A percentile compares a stretch with the other conserved stretches of the same genome.
Conservation (phyloP, 2,113 vertebrate species). For the Myanophis thanlyinensis region DNA sequence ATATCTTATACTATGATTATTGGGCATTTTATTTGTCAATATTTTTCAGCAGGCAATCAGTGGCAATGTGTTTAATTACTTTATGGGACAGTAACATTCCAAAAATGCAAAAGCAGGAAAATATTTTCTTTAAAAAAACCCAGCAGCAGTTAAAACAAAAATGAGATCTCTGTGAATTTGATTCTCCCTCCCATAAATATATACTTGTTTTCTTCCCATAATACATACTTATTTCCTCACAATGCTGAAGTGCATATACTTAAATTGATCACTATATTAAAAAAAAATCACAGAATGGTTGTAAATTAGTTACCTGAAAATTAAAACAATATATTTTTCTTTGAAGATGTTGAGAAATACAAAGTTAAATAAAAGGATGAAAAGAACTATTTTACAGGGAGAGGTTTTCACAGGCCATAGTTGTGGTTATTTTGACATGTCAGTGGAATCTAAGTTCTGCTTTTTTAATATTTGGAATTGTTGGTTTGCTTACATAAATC, state of each 20-base stretch:
- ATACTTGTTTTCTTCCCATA: not conserved
- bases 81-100: not conserved
- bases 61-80: slow-evolving; percentile 5
- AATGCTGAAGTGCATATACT: not conserved
- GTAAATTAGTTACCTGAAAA: not conserved
- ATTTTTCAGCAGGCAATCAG: not conserved
- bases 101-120: not conserved
- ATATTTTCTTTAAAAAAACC: not conserved
- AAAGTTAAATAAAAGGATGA: not conserved
- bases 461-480: not conserved
- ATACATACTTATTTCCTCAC: not conserved
- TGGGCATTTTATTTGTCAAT: slow-evolving; percentile 9
- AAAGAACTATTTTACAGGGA: not conserved
- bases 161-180: not conserved
- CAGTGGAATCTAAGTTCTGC: not conserved
- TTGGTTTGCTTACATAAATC: not conserved
- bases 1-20: slow-evolving; percentile 19
- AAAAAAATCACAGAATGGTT: not conserved
- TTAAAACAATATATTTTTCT: not conserved
- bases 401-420: not conserved
- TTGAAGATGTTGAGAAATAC: not conserved
- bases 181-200: not conserved
- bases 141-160: not conserved
- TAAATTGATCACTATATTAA: not conserved
- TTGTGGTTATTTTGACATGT: too few relatives aligned